A percentile compares a stretch with the other conserved stretches of the same genome.
phyloP scores from a whole-genome alignment of 2,797 vertebrate genomes.

The Silurus aristotelis region DNA sequence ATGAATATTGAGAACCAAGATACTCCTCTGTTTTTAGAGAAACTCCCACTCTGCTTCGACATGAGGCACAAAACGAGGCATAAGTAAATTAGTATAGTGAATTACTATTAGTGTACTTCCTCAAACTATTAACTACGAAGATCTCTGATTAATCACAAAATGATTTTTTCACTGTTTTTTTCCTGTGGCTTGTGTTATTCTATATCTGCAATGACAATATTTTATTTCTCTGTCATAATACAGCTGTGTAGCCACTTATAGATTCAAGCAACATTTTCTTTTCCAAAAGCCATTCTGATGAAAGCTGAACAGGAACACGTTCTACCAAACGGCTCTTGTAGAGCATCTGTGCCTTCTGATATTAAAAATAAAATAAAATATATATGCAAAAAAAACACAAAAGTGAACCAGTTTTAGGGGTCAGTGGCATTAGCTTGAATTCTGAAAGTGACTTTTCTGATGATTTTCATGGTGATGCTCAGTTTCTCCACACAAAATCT shows the following conservation, averaged over 20 bases:
- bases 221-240: background rate
- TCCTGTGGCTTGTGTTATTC: too few relatives aligned
- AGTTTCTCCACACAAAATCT: background rate
- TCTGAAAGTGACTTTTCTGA: too few relatives aligned
- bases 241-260: background rate
- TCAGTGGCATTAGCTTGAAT: background rate
- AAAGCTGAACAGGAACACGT: slow-evolving; percentile 20
- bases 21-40: too few relatives aligned
- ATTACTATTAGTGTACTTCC: background rate
- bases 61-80: too few relatives aligned
- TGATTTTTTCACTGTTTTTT: background rate
- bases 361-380: background rate
- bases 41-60: too few relatives aligned
- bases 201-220: background rate
- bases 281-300: slow-evolving; percentile 1
- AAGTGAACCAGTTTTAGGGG: background rate
- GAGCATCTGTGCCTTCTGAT: background rate
- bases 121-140: background rate
- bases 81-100: background rate
- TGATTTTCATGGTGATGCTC: background rate
- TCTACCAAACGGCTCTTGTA: background rate
- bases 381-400: background rate
- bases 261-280: slow-evolving; percentile 8
- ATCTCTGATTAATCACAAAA: background rate
- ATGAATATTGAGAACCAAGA: too few relatives aligned